These are phyloP conservation scores for Zoanthus sociatus DNA, from an alignment of 92 coral and sea anemone genomes.

Conservation along the genomic window DNA sequence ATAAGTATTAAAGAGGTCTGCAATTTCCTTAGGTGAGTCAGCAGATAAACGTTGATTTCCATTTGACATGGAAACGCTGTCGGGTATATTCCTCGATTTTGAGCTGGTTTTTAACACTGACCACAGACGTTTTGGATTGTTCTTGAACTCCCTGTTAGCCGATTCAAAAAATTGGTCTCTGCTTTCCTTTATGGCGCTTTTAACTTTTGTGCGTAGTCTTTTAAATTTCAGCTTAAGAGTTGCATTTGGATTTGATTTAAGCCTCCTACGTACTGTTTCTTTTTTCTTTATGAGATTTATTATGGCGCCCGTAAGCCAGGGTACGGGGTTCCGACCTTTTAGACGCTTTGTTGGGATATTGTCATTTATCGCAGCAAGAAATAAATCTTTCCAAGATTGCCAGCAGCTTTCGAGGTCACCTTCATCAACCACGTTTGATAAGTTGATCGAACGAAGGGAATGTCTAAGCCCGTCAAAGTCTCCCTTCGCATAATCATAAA, in stretches of 20 bases:
- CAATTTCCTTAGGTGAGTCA: conserved; percentile 14
- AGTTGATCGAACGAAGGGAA: conserved; percentile 36
- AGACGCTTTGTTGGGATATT: conserved; percentile 57
- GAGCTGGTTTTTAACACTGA: conserved; percentile 17
- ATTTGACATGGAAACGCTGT: conserved; percentile 17
- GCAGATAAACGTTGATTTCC: conserved; percentile 14
- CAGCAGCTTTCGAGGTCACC: conserved; percentile 64
- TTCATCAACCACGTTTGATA: conserved; percentile 33
- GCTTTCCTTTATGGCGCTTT: conserved; percentile 12
- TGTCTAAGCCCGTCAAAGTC: conserved; percentile 65
- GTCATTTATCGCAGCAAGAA: conserved; percentile 56
- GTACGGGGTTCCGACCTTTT: conserved; percentile 55
- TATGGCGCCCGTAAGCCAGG: conserved; percentile 18
- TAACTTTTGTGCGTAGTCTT: conserved; percentile 14
- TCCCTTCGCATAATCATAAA: conserved; percentile 62
- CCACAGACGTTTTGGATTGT: conserved; percentile 15
- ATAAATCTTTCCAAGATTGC: conserved; percentile 65
- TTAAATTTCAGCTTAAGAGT: conserved; percentile 14
- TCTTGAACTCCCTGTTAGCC: conserved; percentile 15
- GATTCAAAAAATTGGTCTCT: conserved; percentile 10
- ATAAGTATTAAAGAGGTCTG: conserved; percentile 15
- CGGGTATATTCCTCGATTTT: conserved; percentile 17
- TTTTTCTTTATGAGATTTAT: conserved; percentile 12
- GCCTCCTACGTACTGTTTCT: conserved; percentile 15
- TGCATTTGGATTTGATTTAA: conserved; percentile 14